These are phyloP conservation scores for Nyleta sp. DNA, from an alignment of 2,888 invertebrate species.

Conservation along the genomic window DNA sequence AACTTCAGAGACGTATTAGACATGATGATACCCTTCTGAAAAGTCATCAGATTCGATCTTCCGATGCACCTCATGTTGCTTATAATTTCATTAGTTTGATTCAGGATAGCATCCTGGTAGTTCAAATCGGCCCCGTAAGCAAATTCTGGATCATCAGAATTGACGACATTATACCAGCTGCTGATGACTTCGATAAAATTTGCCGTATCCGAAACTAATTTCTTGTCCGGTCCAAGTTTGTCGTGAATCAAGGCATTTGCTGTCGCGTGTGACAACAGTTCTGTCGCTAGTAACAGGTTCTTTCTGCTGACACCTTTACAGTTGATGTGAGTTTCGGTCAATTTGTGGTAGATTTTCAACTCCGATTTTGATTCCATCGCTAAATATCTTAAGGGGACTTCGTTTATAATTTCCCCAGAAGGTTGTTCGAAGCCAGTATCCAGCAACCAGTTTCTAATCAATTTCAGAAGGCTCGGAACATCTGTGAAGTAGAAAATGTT, in stretches of 20 bases:
- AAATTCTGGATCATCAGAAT: slow-evolving; percentile 40
- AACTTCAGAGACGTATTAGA: slow-evolving; percentile 15
- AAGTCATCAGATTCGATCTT: slow-evolving; percentile 15
- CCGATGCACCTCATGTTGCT: slow-evolving; percentile 45
- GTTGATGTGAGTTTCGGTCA: slow-evolving; percentile 63
- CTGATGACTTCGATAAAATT: slow-evolving; percentile 69
- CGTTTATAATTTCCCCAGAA: slow-evolving; percentile 8
- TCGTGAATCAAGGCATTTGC: slow-evolving; percentile 69
- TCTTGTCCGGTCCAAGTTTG: slow-evolving; percentile 47
- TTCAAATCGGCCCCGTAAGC: slow-evolving; percentile 17
- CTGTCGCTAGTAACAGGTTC: slow-evolving; percentile 68
- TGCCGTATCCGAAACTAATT: slow-evolving; percentile 47
- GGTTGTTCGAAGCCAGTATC: slow-evolving; percentile 68
- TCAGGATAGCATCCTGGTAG: slow-evolving; percentile 23
- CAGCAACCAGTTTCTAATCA: slow-evolving; percentile 70
- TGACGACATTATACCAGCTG: slow-evolving; percentile 72
- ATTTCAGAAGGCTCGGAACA: slow-evolving; percentile 71
- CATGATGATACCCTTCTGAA: slow-evolving; percentile 42
- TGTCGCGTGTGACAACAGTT: slow-evolving; percentile 70
- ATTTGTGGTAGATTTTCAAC: slow-evolving; percentile 48
- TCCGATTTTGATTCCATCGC: not conserved
- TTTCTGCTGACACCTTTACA: slow-evolving; percentile 67
- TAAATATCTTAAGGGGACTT: slow-evolving; percentile 14
- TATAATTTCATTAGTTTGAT: not conserved
- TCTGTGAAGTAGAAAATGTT: slow-evolving; percentile 69